Evolutionary conservation across 2,888 invertebrate species (phyloP).

Genomic region (Brachycybe producta): DNA sequence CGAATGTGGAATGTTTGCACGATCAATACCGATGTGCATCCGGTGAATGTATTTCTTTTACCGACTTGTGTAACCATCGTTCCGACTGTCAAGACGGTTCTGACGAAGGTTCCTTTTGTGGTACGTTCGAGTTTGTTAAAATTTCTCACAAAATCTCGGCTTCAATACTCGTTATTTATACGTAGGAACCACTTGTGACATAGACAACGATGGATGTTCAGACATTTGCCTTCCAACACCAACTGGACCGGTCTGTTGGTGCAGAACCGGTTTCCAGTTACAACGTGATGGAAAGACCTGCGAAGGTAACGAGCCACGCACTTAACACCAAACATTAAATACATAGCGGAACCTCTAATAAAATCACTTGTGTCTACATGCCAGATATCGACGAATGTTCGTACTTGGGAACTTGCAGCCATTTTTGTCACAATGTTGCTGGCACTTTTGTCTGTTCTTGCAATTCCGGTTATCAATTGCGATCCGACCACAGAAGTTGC

Average conservation of each 20-base stretch:
- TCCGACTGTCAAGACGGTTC: conserved; percentile 35
- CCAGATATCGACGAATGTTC: conserved; percentile 31
- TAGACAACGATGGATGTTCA: conserved; percentile 18
- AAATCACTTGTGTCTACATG: too few species aligned
- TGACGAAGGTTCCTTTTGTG: conserved; percentile 30
- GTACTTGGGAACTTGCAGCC: conserved; percentile 38
- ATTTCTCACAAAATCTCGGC: too few species aligned
- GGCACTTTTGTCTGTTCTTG: conserved; percentile 53
- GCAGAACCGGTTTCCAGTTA: conserved; percentile 21
- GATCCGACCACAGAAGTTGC: conserved; percentile 44
- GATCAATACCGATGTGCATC: conserved; percentile 13
- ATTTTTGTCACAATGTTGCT: conserved; percentile 49
- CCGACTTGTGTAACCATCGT: conserved; percentile 34
- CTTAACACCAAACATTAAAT: neutral
- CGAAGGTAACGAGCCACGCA: conserved; percentile 11
- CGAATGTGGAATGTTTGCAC: neutral
- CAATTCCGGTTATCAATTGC: conserved; percentile 43
- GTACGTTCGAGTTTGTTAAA: neutral
- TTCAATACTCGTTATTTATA: neutral
- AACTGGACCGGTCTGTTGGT: conserved; percentile 22
- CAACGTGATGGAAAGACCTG: conserved; percentile 21
- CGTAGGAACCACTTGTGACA: conserved; percentile 14
- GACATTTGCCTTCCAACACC: conserved; percentile 16
- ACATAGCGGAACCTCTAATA: too few species aligned
- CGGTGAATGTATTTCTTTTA: conserved; percentile 31